phyloP scores from a whole-genome alignment of 2,113 vertebrate genomes.

The Gadus chalcogrammus region DNA sequence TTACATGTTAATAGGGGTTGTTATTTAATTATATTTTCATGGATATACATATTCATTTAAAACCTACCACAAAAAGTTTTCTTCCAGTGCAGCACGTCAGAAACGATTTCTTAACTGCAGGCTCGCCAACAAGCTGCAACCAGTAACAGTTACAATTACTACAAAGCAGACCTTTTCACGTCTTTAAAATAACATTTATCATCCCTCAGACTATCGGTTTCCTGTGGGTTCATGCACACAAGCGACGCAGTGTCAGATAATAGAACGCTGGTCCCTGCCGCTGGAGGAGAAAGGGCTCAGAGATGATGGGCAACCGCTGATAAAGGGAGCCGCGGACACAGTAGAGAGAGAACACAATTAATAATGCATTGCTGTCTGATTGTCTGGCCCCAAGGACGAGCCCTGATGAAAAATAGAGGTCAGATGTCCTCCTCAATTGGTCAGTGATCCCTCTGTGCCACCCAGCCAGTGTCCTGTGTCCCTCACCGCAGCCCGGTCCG shows the following conservation, averaged over 20 bases:
- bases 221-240: too few species aligned
- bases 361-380: constrained; percentile 69
- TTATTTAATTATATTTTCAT: not conserved
- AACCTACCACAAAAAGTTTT: not conserved
- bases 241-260: too few species aligned
- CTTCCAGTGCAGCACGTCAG: too few species aligned
- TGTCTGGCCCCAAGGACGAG: constrained; percentile 60
- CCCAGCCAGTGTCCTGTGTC: constrained; percentile 45
- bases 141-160: too few species aligned
- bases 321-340: constrained; percentile 54
- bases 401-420: constrained; percentile 63
- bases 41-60: not conserved
- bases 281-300: constrained; percentile 47
- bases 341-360: constrained; percentile 65
- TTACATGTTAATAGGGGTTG: not conserved
- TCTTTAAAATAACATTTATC: too few species aligned
- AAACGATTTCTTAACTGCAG: too few species aligned
- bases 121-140: too few species aligned
- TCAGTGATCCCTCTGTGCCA: constrained; percentile 54
- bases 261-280: too few species aligned
- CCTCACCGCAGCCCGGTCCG: constrained; percentile 7
- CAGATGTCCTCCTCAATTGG: constrained; percentile 59
- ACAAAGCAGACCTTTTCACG: too few species aligned
- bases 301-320: constrained; percentile 47
- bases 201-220: too few species aligned